Conservation (phyloP, 1,140 invertebrate species). For the Neelides sp. region DNA sequence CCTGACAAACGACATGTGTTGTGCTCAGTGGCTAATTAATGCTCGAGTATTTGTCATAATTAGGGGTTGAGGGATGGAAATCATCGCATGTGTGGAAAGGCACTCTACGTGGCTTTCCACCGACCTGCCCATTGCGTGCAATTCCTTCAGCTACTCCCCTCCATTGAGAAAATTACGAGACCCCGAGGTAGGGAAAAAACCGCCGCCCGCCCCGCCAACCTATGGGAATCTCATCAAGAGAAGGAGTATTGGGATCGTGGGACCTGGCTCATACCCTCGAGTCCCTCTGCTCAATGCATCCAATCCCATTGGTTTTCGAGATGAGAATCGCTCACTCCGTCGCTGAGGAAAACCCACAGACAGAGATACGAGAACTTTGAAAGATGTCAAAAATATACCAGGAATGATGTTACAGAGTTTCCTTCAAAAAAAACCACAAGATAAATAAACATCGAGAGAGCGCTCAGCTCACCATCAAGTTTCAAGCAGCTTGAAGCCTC, state of each 20-base stretch:
- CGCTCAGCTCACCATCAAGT: conserved; percentile 3
- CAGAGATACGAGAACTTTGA: conserved; percentile 10
- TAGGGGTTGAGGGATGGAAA: conserved; percentile 20
- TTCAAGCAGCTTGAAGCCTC: background rate
- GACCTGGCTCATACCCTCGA: too few species aligned
- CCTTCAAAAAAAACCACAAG: conserved; percentile 21
- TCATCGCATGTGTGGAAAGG: conserved; percentile 18
- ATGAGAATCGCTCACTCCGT: background rate
- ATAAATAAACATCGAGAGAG: conserved; percentile 20
- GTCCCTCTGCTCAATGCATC: too few species aligned
- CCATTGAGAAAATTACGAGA: too few species aligned
- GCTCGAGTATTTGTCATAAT: conserved; percentile 21
- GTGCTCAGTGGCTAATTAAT: conserved; percentile 20
- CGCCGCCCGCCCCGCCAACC: too few species aligned
- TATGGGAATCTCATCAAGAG: too few species aligned
- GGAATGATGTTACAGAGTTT: conserved; percentile 16
- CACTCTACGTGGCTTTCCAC: too few species aligned
- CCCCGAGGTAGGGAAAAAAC: too few species aligned
- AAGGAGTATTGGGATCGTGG: too few species aligned
- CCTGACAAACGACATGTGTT: conserved; percentile 21
- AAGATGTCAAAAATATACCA: conserved; percentile 24
- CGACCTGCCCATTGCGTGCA: background rate
- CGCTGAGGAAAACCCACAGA: background rate
- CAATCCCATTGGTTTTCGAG: background rate
- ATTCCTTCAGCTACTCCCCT: background rate